Evolutionary conservation across 2,888 invertebrate genomes (phyloP).

Genomic region (Aspidiotus rigidus): DNA sequence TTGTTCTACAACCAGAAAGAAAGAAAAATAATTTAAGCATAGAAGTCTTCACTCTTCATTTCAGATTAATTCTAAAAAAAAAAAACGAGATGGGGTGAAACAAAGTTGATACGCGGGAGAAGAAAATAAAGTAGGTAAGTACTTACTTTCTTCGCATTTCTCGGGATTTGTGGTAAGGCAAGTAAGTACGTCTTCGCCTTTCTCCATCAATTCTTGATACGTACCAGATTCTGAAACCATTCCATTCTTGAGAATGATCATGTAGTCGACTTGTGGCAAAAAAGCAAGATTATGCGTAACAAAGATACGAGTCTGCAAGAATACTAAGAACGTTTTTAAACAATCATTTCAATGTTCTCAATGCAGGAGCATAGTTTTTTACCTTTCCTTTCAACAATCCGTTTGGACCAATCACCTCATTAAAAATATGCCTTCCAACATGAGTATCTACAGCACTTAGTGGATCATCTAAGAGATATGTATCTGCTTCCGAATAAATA

Average conservation of each 20-base stretch:
- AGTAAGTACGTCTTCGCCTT: conserved; percentile 72
- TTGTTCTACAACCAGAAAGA: too few species aligned
- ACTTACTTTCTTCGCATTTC: conserved; percentile 36
- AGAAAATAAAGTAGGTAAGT: background rate
- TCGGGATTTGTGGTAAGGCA: conserved; percentile 57
- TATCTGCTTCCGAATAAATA: conserved; percentile 76
- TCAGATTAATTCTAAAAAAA: background rate
- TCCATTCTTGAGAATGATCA: conserved; percentile 81
- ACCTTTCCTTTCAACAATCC: conserved; percentile 44
- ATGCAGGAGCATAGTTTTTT: background rate
- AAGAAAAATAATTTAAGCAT: too few species aligned
- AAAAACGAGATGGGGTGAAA: background rate
- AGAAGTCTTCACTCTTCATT: too few species aligned
- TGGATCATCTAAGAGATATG: conserved; percentile 93
- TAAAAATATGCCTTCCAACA: conserved; percentile 57
- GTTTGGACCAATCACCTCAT: conserved; percentile 51
- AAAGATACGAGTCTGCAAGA: conserved; percentile 62
- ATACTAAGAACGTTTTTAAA: background rate
- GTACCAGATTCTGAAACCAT: conserved; percentile 80
- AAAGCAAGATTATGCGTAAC: conserved; percentile 94
- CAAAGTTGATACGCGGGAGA: background rate
- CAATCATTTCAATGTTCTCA: background rate
- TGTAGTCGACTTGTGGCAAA: conserved; percentile 79
- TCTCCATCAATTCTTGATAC: conserved; percentile 79
- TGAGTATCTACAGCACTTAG: conserved; percentile 58